A percentile compares a stretch with the other conserved stretches of the same genome.
Evolutionary conservation across 2,113 vertebrate species (phyloP).

Genomic region (Corydoras maculifer): DNA sequence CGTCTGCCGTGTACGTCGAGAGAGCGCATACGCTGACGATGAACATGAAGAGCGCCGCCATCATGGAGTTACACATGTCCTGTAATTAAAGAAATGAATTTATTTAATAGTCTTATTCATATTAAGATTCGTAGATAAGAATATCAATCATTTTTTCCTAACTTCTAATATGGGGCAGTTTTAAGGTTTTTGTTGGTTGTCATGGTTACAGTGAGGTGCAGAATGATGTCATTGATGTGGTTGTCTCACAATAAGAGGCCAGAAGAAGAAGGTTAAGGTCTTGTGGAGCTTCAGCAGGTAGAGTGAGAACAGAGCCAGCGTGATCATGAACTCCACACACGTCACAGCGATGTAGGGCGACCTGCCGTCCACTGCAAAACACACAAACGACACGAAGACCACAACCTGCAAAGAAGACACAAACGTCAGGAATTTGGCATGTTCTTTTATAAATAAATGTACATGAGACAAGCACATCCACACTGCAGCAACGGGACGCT

Average conservation of each 20-base stretch:
- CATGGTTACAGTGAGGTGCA: too few relatives aligned
- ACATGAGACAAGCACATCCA: too few relatives aligned
- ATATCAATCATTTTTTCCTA: too few relatives aligned
- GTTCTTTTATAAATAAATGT: background rate
- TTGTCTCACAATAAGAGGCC: conserved; percentile 76
- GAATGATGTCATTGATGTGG: background rate
- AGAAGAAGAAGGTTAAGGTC: conserved; percentile 61
- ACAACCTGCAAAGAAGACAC: conserved; percentile 51
- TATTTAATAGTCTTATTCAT: too few relatives aligned
- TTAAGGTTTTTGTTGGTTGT: too few relatives aligned
- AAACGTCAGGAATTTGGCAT: background rate
- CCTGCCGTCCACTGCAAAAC: conserved; percentile 54
- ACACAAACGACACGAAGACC: conserved; percentile 51
- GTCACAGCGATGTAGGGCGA: conserved; percentile 59
- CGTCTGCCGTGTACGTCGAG: conserved; percentile 48
- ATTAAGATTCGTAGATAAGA: too few relatives aligned
- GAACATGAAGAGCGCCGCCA: conserved; percentile 64
- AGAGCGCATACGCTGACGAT: conserved; percentile 65
- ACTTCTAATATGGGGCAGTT: too few relatives aligned
- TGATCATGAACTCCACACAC: conserved; percentile 62
- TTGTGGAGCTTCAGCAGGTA: conserved; percentile 71
- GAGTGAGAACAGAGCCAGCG: conserved; percentile 60
- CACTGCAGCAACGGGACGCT: too few relatives aligned
- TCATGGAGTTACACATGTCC: conserved; percentile 76
- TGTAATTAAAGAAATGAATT: conserved; percentile 41